Conservation (phyloP, 1,140 invertebrate genomes). For the Steinernema feltiae region DNA sequence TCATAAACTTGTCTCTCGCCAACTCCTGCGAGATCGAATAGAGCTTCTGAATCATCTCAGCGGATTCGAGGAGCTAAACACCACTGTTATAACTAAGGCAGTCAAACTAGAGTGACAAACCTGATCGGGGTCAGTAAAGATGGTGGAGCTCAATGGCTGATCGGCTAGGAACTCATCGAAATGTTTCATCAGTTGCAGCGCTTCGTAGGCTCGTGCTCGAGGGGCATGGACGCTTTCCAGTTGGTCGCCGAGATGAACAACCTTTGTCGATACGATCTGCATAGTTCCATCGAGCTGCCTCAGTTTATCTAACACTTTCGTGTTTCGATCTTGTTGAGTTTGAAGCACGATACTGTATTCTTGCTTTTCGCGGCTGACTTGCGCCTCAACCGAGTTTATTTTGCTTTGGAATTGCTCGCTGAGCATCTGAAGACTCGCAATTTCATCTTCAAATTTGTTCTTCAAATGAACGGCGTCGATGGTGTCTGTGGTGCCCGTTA, state of each 20-base stretch:
- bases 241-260: constrained; percentile 92
- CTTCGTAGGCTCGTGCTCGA: constrained; percentile 82
- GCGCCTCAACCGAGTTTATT: constrained; percentile 44
- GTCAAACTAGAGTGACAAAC: constrained; percentile 59
- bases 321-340: constrained; percentile 48
- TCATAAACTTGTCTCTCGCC: constrained; percentile 59
- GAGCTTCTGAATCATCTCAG: constrained; percentile 96
- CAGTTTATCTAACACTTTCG: constrained; percentile 47
- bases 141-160: constrained; percentile 74
- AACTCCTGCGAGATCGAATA: constrained; percentile 90
- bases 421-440: constrained; percentile 51
- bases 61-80: constrained; percentile 78
- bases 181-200: constrained; percentile 84
- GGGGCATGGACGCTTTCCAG: constrained; percentile 92
- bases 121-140: constrained; percentile 78
- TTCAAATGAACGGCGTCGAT: constrained; percentile 49
- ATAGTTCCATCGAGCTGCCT: constrained; percentile 89
- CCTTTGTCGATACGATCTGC: constrained; percentile 90
- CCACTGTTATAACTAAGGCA: constrained; percentile 18
- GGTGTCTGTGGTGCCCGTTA: constrained; percentile 67
- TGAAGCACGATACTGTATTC: constrained; percentile 48
- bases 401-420: constrained; percentile 56
- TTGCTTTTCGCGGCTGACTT: constrained; percentile 45
- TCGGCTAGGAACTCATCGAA: constrained; percentile 84
- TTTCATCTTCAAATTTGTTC: constrained; percentile 56